phyloP scores from a whole-genome alignment of 2,113 vertebrate species.

The Aphelocoma coerulescens region DNA sequence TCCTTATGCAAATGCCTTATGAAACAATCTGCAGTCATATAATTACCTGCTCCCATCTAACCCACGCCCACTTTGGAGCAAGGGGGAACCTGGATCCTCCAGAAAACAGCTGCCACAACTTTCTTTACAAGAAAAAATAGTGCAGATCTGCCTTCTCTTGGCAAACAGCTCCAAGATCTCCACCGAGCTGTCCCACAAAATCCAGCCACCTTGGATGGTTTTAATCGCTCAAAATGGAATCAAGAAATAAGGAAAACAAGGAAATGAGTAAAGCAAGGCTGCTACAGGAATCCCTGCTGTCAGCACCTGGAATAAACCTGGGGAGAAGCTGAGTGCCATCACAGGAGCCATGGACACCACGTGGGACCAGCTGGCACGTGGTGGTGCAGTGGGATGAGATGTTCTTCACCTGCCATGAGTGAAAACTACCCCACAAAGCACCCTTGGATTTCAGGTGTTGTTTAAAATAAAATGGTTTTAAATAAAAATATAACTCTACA shows the following conservation, averaged over 20 bases:
- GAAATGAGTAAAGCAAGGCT: not conserved
- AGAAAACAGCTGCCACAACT: not conserved
- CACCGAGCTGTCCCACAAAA: not conserved
- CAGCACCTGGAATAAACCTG: not conserved
- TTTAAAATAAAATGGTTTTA: not conserved
- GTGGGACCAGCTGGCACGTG: no score
- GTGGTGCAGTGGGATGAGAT: accelerated
- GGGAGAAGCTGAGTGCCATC: not conserved
- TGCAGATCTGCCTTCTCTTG: not conserved
- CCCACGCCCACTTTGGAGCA: not conserved
- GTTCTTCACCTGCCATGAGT: accelerated
- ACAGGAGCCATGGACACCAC: accelerated
- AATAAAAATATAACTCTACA: not conserved
- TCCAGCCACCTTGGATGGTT: not conserved
- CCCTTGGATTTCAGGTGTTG: not conserved
- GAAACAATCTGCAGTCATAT: not conserved
- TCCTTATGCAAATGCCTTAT: conserved; percentile 33
- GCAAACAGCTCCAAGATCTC: not conserved
- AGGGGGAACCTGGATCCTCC: not conserved
- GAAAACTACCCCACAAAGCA: not conserved
- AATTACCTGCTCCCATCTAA: not conserved
- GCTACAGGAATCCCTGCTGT: accelerated
- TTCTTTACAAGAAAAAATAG: not conserved
- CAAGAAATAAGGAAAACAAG: not conserved
- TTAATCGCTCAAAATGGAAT: not conserved